Evolutionary conservation across 1,140 invertebrate species (phyloP), one percentile per base, ranked within the genome.

Genomic region (Dermatophagoides farinae): DNA sequence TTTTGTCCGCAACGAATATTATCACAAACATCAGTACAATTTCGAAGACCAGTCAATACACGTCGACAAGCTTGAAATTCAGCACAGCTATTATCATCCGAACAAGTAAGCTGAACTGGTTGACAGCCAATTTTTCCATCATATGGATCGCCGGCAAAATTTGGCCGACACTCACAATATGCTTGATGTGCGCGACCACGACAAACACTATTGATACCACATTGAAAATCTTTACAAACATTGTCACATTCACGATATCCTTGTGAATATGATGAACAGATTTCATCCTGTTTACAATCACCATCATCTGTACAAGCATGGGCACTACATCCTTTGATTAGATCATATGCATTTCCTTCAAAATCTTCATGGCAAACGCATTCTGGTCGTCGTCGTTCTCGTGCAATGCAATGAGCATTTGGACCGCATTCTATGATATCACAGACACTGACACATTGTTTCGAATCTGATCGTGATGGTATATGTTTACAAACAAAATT

Each of bases 381-480:
- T 11, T 83, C 80, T 1, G 86, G 85, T 44, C 82, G 77, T 44
- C 82, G 77, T 70, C 89, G 86, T 67, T 84, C 82, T 59, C 84
- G 79, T 16, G 82, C 79, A 0, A 89, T 77, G 67, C 88, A 91
- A 0, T 87, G 70, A 6, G 87, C 85, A 70, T 90, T 90, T 1
- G 86, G 85, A 18, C 87, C 87, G 68, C 88, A 90, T 67, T 89
- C 85, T 11, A 85, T 74, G 71, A 86, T 86, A 58, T 80, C 81
- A 67, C 87, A 90, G 5, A 82, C 84, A 67, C 88, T 65, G 12
- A 61, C 22, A 39, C 65, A 67, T 37, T 62, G 47, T 50, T 63
- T 62, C 37, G 65, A 65, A 37, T 62, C 57, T 10, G 40, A 20
- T 31, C 8, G 31, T 31, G 31, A 31, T 31, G 31, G 31, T 10